phyloP scores from a whole-genome alignment of 2,888 invertebrate genomes.

The Folsomia candida region DNA sequence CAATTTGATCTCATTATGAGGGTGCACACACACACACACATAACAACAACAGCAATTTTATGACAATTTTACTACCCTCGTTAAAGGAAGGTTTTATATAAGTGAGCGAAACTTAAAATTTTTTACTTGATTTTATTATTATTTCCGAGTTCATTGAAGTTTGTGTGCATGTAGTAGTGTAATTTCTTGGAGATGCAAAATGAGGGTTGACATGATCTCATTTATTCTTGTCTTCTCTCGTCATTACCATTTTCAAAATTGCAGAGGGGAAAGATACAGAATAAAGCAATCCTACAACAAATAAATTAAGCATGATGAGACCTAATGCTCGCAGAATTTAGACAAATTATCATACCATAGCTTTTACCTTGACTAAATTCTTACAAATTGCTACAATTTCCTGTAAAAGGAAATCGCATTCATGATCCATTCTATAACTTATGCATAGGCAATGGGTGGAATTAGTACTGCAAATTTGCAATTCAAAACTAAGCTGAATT shows the following conservation, averaged over 20 bases:
- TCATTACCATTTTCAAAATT: not conserved
- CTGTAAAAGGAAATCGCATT: not conserved
- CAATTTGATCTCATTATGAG: not conserved
- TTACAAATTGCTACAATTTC: not conserved
- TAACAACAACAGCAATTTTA: not conserved
- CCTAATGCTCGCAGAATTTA: not conserved
- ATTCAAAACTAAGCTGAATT: not conserved
- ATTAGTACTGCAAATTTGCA: not conserved
- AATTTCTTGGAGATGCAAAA: not conserved
- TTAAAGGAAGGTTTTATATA: not conserved
- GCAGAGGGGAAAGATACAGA: not conserved
- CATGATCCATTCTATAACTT: too few relatives aligned
- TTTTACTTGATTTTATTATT: constrained; percentile 8
- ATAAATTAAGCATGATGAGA: too few relatives aligned
- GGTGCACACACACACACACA: too few relatives aligned
- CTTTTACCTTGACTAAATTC: not conserved
- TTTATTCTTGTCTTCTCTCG: not conserved
- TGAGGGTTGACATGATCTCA: constrained; percentile 7
- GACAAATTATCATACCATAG: not conserved
- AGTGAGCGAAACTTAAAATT: too few relatives aligned
- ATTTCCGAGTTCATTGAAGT: not conserved
- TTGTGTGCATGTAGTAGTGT: not conserved
- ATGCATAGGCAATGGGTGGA: too few relatives aligned
- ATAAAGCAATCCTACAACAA: too few relatives aligned
- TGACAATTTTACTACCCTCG: not conserved